Evolutionary conservation across 2,113 vertebrate genomes (phyloP).

Genomic region (Leucopsar rothschildi): DNA sequence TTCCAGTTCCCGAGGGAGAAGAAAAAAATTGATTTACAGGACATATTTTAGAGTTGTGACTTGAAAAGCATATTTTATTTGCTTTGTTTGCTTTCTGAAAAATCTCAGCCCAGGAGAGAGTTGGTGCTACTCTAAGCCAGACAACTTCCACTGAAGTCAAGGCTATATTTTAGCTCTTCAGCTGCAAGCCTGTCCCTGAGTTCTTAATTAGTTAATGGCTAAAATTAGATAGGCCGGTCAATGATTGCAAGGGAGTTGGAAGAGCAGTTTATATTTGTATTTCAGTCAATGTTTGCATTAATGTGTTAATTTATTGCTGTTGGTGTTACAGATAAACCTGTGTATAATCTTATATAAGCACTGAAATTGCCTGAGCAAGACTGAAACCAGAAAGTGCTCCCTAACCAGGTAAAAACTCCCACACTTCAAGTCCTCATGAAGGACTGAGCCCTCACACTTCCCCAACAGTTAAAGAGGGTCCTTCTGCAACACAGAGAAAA

Average conservation of each 20-base stretch:
- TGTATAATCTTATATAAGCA: neutral
- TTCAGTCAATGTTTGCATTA: neutral
- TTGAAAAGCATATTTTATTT: slow-evolving; percentile 22
- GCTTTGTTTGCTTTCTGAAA: slow-evolving; percentile 16
- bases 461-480: neutral
- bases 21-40: neutral
- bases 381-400: neutral
- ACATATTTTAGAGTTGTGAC: neutral
- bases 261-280: neutral
- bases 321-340: neutral
- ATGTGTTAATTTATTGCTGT: neutral
- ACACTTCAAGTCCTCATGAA: neutral
- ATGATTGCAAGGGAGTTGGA: neutral
- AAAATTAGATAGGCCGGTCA: slow-evolving; percentile 8
- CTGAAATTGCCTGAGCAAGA: neutral
- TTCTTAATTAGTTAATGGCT: neutral
- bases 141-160: neutral
- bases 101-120: neutral
- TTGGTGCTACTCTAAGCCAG: neutral
- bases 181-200: neutral
- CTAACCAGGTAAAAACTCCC: neutral
- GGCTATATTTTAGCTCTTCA: neutral
- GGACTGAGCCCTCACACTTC: neutral
- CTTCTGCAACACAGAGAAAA: neutral
- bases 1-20: neutral